Evolutionary conservation across 2,888 invertebrate species (phyloP), one percentile per base, ranked within the genome.

Genomic region (Lasiommata megera): DNA sequence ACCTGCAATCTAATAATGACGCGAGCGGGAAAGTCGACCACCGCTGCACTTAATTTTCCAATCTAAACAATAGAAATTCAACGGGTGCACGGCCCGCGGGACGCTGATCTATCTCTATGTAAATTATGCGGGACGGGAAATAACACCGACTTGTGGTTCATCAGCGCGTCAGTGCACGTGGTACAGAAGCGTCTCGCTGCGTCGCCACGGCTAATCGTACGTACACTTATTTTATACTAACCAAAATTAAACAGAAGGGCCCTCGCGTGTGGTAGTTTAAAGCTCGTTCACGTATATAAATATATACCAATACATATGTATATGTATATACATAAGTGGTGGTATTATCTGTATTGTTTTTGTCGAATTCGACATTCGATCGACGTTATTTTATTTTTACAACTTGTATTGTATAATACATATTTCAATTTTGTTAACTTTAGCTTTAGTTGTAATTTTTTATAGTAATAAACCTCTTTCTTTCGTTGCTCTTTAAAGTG

Each of bases 41-140:
- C 79, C 72, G 73, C 70, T 69, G 77, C 82, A 84, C 87, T 88
- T 88, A 87, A 88, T 90, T 90, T 90, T 90, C 90, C 89, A 89
- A 90, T 90, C 84, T 88, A 88, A 88, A 90, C 88, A 90, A 90
- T 90, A 89, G 88, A 88, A 89, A 90, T 90, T 89, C 90, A 85
- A 77, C 88, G 86, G 89, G 86, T 88, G 88, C 88, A 70, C 80
- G 78, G 64, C 89, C 84, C 89, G 67, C 68, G 90, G 89, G 90
- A 88, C 78, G 64, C 73, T 79, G 82, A 83, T 88, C 87, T 82
- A 90, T 90, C 82, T 90, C 88, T 90, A 90, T 90, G 90, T 88
- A 89, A 90, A 90, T 89, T 85, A 88, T 85, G 79, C 83, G 70
- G 84, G 84, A 84, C 83, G 70, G 84, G 84, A 84, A 88, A 89